phyloP scores from a whole-genome alignment of 1,140 invertebrate genomes.

The Leptinotarsa lineolata region DNA sequence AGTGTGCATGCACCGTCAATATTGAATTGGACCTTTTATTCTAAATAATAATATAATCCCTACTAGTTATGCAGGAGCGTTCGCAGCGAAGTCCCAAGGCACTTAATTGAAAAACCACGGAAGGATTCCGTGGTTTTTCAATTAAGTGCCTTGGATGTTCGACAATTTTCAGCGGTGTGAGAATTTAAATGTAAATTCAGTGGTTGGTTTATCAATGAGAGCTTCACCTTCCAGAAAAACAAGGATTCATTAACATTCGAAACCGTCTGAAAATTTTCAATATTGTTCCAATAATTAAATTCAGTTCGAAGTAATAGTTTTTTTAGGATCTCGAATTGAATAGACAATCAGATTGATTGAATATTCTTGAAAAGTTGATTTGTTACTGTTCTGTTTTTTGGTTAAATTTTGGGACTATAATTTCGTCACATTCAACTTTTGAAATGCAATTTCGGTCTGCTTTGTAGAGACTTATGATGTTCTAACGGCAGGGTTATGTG shows the following conservation, averaged over 20 bases:
- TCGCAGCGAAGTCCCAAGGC: not conserved
- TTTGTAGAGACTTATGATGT: too few relatives aligned
- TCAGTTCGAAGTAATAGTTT: too few relatives aligned
- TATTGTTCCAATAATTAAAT: not conserved
- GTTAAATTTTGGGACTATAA: too few relatives aligned
- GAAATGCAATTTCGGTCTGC: too few relatives aligned
- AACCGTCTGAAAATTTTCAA: not conserved
- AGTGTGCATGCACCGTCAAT: not conserved
- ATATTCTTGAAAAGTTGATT: too few relatives aligned
- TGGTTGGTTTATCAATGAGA: not conserved
- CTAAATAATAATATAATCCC: constrained; percentile 4
- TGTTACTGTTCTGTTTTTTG: too few relatives aligned
- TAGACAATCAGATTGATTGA: too few relatives aligned
- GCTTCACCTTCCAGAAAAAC: not conserved
- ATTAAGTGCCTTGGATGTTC: constrained; percentile 1
- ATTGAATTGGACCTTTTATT: not conserved
- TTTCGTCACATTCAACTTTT: too few relatives aligned
- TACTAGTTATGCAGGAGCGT: not conserved
- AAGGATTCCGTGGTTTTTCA: too few relatives aligned
- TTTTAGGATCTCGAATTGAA: too few relatives aligned
- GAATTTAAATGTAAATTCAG: not conserved
- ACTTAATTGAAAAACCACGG: constrained; percentile 8
- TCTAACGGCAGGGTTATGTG: too few relatives aligned
- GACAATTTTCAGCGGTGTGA: constrained; percentile 2
- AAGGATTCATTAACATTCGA: not conserved